phyloP scores from a whole-genome alignment of 2,888 invertebrate species.

The Agrochola circellaris region DNA sequence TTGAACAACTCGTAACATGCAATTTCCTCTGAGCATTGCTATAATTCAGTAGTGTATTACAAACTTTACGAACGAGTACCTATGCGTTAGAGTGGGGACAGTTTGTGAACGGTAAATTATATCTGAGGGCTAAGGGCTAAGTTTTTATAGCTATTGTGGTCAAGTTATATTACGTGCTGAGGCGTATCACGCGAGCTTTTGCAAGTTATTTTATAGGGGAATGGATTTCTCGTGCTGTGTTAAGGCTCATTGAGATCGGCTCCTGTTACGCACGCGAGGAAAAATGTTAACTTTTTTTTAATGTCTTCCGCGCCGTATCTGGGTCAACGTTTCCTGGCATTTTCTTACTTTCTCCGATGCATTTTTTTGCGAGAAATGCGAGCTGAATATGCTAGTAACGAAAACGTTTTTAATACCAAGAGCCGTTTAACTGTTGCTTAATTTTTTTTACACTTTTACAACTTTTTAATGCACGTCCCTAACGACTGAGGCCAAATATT shows the following conservation, averaged over 20 bases:
- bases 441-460: slow-evolving; percentile 16
- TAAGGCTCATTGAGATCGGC: slow-evolving; percentile 68
- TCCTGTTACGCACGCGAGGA: slow-evolving; percentile 75
- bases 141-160: slow-evolving; percentile 75
- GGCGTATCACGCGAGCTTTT: slow-evolving; percentile 74
- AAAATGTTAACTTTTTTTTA: slow-evolving; percentile 62
- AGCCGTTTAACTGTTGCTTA: slow-evolving; percentile 18
- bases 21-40: slow-evolving; percentile 58
- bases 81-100: slow-evolving; percentile 61
- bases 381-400: slow-evolving; percentile 49
- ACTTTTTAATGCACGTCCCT: background rate
- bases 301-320: slow-evolving; percentile 63
- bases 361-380: slow-evolving; percentile 61
- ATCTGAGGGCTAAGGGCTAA: slow-evolving; percentile 61
- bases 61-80: slow-evolving; percentile 60
- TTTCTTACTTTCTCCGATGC: slow-evolving; percentile 68
- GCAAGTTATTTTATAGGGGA: slow-evolving; percentile 74
- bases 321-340: slow-evolving; percentile 69
- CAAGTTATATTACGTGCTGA: slow-evolving; percentile 77
- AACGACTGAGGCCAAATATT: slow-evolving; percentile 13
- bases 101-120: slow-evolving; percentile 71
- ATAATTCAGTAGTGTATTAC: slow-evolving; percentile 68
- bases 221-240: slow-evolving; percentile 61
- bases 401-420: slow-evolving; percentile 47
- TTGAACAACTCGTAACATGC: slow-evolving; percentile 63